Percentiles rank a stretch among this genome's conserved stretches.
Conservation (phyloP, 2,888 invertebrate species). For the Lomographa bimaculata region DNA sequence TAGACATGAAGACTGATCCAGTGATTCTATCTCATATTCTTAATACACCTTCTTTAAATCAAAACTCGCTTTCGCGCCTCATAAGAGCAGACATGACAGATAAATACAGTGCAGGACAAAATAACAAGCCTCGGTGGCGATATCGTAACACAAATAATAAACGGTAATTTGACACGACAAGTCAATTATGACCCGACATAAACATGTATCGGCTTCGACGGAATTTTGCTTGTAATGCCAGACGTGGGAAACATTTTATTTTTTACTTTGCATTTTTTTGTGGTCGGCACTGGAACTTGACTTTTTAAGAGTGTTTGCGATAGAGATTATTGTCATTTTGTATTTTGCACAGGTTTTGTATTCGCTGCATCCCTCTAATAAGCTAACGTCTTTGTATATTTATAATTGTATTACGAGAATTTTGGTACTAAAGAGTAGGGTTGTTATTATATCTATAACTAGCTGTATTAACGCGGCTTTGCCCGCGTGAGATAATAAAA, state of each 20-base stretch:
- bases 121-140: conserved; percentile 65
- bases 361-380: no score
- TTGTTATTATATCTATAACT: no score
- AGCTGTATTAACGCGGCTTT: no score
- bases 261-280: conserved; percentile 14
- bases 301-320: conserved; percentile 8
- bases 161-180: conserved; percentile 80
- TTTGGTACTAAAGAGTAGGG: no score
- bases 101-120: conserved; percentile 64
- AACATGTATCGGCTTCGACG: conserved; percentile 66
- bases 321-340: conserved; percentile 13
- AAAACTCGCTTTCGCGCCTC: conserved; percentile 5
- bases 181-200: conserved; percentile 77
- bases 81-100: conserved; percentile 38
- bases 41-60: conserved; percentile 1
- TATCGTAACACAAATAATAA: conserved; percentile 78
- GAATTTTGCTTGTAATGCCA: conserved; percentile 64
- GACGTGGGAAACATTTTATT: conserved; percentile 56
- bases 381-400: no score
- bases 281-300: conserved; percentile 6
- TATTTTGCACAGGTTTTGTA: no score
- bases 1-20: no score
- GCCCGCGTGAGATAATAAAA: no score
- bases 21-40: no score
- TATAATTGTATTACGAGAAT: no score